Evolutionary conservation across 2,113 vertebrate species (phyloP), one percentile per base, ranked within the genome.

Genomic region (Siniperca chuatsi): DNA sequence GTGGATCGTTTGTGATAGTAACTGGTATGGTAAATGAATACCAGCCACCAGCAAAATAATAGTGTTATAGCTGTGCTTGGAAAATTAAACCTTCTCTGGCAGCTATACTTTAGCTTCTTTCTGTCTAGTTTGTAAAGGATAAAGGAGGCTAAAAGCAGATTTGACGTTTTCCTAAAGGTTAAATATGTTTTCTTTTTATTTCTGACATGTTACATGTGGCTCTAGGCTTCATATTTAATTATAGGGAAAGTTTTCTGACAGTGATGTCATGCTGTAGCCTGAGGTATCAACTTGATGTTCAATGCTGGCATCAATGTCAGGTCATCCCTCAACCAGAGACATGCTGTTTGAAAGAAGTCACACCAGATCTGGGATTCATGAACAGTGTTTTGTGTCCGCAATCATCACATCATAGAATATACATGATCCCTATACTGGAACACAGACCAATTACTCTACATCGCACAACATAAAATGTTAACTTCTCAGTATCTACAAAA

Each of bases 251-350:
- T 75, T 74, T 57, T 13, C 11, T 76, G 79, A 79, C 71, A 77
- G 75, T 42, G 48, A 58, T 5, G 65, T 69, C 55, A 16, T 18
- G 58, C 33, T 79, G 67, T 44, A 73, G 61, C 67, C 76, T 10
- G n/a, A 64, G 67, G 81, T 21, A 21, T 3, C 0, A 48, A 83
- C 54, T 62, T 0, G 44, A 46, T 77, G 78, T 78, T 74, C 35
- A 81, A 29, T 60, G 18, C 55, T 46, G 58, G 65, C 73, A 68
- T 72, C 23, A 52, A 61, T 18, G 69, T 74, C 69, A 70, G 78
- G 23, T 74, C 57, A 20, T 37, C 78, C 18, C n/a, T 44, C 40
- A 78, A 61, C 46, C 44, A 50, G 65, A 79, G 55, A 81, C 55
- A 67, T 23, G n/a, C 46, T 25, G 72, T 50, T 33, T 60, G 23